A percentile compares a stretch with the other conserved stretches of the same genome.
phyloP scores from a whole-genome alignment of 2,797 vertebrate species.

The Sternotherus odoratus region DNA sequence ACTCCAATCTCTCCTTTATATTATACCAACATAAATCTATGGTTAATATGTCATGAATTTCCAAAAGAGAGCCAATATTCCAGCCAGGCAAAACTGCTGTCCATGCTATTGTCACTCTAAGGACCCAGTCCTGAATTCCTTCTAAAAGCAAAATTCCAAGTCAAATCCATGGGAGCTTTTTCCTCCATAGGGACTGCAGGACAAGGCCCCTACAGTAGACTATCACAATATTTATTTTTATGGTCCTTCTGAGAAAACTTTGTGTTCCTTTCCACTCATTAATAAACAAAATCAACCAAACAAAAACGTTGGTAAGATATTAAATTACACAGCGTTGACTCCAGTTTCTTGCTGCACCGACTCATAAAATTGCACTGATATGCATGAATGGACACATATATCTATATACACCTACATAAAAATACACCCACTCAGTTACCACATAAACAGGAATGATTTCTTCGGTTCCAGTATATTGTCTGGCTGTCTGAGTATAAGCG shows the following conservation, averaged over 20 bases:
- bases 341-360: background rate
- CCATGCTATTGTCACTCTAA: slow-evolving; percentile 1
- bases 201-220: background rate
- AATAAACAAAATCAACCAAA: background rate
- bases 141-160: background rate
- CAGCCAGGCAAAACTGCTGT: slow-evolving; percentile 38
- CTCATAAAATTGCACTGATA: background rate
- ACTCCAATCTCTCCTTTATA: slow-evolving; percentile 64
- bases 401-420: background rate
- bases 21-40: slow-evolving; percentile 43
- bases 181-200: background rate
- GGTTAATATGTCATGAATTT: slow-evolving; percentile 54
- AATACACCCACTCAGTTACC: background rate
- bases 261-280: background rate
- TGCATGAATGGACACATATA: background rate
- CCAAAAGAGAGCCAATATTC: slow-evolving; percentile 53
- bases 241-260: background rate
- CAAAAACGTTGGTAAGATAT: background rate
- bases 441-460: background rate
- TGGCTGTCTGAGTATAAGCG: background rate
- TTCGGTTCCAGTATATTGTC: background rate
- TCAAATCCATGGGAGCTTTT: background rate
- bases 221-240: background rate
- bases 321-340: background rate
- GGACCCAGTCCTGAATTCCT: background rate